Conservation (phyloP, 2,113 vertebrate genomes). For the Canis aureus region DNA sequence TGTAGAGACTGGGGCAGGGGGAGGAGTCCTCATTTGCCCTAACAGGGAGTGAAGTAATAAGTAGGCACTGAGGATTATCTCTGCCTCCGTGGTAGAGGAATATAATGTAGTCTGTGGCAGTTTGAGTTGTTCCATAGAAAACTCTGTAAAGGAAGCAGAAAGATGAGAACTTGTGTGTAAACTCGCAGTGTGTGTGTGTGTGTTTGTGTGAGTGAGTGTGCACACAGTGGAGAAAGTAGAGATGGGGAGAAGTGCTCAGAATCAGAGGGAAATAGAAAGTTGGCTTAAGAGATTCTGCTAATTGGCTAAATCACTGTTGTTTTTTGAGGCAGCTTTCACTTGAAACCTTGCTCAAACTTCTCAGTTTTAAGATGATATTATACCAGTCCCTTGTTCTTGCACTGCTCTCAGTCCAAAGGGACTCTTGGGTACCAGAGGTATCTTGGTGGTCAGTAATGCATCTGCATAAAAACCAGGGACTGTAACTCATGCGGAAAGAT, state of each 20-base stretch:
- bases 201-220: not conserved
- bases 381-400: not conserved
- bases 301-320: not conserved
- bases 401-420: not conserved
- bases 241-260: not conserved
- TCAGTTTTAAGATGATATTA: not conserved
- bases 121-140: not conserved
- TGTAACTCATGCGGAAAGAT: not conserved
- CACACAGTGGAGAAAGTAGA: not conserved
- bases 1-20: too few relatives aligned
- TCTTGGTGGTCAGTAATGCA: not conserved
- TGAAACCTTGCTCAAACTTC: not conserved
- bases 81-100: not conserved
- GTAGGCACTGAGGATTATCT: fast-evolving
- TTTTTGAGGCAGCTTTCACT: not conserved
- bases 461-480: not conserved
- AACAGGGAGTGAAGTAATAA: not conserved
- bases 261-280: not conserved
- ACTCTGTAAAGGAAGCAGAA: not conserved
- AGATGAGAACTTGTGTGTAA: not conserved
- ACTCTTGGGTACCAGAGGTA: not conserved
- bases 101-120: not conserved
- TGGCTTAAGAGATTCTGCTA: not conserved
- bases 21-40: not conserved
- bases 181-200: not conserved